A percentile compares a stretch with the other conserved stretches of the same genome.
These are phyloP conservation scores for Caracal caracal DNA, from an alignment of 2,113 vertebrate genomes.

Conservation along the genomic window DNA sequence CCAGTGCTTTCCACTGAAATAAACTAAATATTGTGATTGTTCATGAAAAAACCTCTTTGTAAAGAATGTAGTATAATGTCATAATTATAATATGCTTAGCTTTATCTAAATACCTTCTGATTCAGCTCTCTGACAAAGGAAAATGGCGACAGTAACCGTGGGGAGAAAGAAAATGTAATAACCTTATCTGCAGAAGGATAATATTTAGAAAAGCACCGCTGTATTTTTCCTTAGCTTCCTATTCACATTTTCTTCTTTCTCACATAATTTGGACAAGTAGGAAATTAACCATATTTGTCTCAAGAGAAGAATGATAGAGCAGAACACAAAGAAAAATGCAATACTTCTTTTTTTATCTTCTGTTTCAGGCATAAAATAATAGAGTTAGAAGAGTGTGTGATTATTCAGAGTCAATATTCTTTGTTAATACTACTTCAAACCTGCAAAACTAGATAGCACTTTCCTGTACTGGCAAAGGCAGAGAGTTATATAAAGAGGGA, in stretches of 20 bases:
- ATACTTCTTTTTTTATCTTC: background rate
- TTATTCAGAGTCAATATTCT: conserved; percentile 17
- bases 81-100: background rate
- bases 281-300: background rate
- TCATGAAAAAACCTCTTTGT: background rate
- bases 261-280: background rate
- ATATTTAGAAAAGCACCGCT: conserved; percentile 5
- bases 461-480: background rate
- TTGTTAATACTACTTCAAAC: background rate
- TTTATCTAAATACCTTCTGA: background rate
- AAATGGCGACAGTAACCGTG: background rate
- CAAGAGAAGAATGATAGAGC: background rate
- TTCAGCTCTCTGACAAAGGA: background rate
- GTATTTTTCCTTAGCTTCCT: background rate
- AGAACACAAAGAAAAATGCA: background rate
- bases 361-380: background rate
- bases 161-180: background rate
- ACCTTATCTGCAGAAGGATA: background rate
- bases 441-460: background rate
- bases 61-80: background rate
- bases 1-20: background rate
- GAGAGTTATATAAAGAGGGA: background rate
- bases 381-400: background rate
- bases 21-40: background rate
- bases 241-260: background rate